phyloP scores from a whole-genome alignment of 2,888 invertebrate genomes.

The Periphyllus acericola region DNA sequence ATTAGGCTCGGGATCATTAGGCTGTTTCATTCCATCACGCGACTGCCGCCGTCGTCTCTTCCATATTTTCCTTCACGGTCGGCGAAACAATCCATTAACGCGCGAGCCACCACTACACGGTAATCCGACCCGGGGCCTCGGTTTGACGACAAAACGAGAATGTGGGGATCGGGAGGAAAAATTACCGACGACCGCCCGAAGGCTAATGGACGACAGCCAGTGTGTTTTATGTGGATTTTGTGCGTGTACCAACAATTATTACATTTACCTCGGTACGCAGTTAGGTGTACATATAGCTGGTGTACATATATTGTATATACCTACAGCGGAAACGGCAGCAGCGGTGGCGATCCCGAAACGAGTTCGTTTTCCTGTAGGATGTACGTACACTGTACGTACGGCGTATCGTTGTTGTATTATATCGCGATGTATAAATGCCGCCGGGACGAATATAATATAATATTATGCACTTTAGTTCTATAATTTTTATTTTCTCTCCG shows the following conservation, averaged over 20 bases:
- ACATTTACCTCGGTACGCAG: neutral
- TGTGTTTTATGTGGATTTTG: constrained; percentile 41
- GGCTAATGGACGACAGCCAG: constrained; percentile 47
- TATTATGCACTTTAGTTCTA: no score
- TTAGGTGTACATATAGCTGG: no score
- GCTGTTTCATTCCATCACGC: constrained; percentile 46
- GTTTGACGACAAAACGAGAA: constrained; percentile 61
- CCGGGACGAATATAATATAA: neutral
- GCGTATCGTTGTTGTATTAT: neutral
- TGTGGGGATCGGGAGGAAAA: constrained; percentile 21
- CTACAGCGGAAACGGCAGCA: neutral
- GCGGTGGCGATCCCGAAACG: neutral
- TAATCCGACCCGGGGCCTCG: constrained; percentile 46
- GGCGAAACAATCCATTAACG: constrained; percentile 61
- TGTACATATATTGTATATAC: neutral
- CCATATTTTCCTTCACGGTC: constrained; percentile 59
- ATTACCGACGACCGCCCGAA: constrained; percentile 42
- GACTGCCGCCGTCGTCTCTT: constrained; percentile 7
- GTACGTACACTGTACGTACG: neutral
- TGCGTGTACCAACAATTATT: constrained; percentile 18
- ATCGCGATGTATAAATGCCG: neutral
- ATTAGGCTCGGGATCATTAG: constrained; percentile 60
- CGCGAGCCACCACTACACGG: constrained; percentile 37
- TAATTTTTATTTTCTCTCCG: no score
- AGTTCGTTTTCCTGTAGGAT: neutral